Percentiles rank a stretch among this genome's conserved stretches.
phyloP scores from a whole-genome alignment of 2,113 vertebrate genomes.

The Oriolus oriolus region DNA sequence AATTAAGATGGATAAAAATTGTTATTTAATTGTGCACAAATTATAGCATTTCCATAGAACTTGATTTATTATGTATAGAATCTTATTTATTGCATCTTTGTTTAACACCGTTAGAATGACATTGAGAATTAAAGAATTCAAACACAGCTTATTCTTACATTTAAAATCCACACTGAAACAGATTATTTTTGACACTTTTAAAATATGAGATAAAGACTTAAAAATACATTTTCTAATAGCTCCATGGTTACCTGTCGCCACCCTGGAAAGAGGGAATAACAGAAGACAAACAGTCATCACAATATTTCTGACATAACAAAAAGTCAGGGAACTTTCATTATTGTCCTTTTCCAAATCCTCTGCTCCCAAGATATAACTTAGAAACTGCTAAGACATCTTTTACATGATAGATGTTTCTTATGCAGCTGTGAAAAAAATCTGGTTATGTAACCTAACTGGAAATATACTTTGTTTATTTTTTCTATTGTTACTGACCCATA shows the following conservation, averaged over 20 bases:
- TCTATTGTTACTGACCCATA: background rate
- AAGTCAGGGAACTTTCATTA: background rate
- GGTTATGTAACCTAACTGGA: background rate
- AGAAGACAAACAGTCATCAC: background rate
- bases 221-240: background rate
- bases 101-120: background rate
- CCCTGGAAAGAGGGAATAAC: background rate
- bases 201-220: background rate
- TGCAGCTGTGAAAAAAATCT: background rate
- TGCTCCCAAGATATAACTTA: background rate
- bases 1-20: conserved; percentile 26
- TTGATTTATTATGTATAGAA: conserved; percentile 25
- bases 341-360: background rate
- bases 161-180: background rate
- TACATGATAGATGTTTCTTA: background rate
- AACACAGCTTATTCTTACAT: background rate
- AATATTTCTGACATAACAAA: background rate
- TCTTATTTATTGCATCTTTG: background rate
- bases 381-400: background rate
- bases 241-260: background rate
- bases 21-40: background rate
- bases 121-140: conserved; percentile 1
- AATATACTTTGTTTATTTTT: background rate
- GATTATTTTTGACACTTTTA: background rate
- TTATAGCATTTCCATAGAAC: conserved; percentile 10